Base-by-base conservation (phyloP, 2,797 vertebrate species). In the Alosa sapidissima region DNA sequence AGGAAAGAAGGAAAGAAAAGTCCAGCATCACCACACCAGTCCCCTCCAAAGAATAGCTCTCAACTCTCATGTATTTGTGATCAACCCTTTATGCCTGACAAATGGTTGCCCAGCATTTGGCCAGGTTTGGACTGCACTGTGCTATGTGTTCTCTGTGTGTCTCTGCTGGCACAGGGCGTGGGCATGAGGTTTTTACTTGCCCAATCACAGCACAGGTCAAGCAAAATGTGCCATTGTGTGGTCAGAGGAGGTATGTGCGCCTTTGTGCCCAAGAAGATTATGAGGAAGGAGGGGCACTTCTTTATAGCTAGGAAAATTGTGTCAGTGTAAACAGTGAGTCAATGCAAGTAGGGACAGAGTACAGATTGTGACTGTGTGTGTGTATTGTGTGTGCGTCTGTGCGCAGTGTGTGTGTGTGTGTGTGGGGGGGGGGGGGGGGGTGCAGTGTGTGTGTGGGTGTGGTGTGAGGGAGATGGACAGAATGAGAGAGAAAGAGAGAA, bases 261-360 rank as follows among this genome's bases (percentile, higher is more conserved):
- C 88, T 84, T 91, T 91, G 92, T 92, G 88, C 89, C 92, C 91
- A 33, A 81, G 82, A 90, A 90, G 90, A 91, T 92, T 93, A 92
- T 90, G 90, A 91, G 89, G 89, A 91, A 90, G 88, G 90, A 94
- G 92, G 91, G 91, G 91, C 86, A 91, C 72, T 93, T 89, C 92
- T 91, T 88, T 85, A 91, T 84, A 51, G 82, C 41, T 87, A 90
- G 89, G 86, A 91, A 91, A 91, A 92, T 86, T 84, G 81, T 91
- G 89, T 90, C 87, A 92, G 83, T 87, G 87, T 92, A 90, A 92
- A 92, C 90, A 91, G 83, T 90, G 91, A 93, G 86, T 93, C 90
- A 81, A 89, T 81, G 14, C 82, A 86, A 82, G 24, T 51, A 86
- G 36, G 62, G 87, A 89, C 90, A 89, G 81, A 89, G 72, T 78